These are phyloP conservation scores for Arnoldichthys spilopterus DNA, from an alignment of 2,797 vertebrate genomes.

Conservation along the genomic window DNA sequence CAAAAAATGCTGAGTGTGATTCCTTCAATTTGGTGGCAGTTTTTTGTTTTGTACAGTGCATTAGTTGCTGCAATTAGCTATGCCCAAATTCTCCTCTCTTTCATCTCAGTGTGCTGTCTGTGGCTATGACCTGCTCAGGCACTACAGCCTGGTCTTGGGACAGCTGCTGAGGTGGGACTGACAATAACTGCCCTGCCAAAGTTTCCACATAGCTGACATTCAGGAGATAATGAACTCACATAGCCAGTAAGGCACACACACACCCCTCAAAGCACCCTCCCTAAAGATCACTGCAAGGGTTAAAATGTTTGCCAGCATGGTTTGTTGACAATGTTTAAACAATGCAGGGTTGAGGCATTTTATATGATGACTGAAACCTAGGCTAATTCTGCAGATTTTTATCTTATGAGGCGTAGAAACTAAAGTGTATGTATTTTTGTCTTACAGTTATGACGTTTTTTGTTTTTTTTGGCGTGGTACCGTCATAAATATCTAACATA, in stretches of 20 bases:
- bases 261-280: slow-evolving; percentile 1
- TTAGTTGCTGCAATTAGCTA: not conserved
- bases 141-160: slow-evolving; percentile 24
- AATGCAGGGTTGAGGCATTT: not conserved
- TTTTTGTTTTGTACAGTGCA: not conserved
- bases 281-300: not conserved
- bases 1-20: slow-evolving; percentile 5
- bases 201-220: slow-evolving; percentile 77
- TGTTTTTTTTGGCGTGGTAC: not conserved
- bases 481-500: not conserved
- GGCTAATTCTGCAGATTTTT: not conserved
- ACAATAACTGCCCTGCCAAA: slow-evolving; percentile 61
- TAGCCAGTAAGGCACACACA: slow-evolving; percentile 48
- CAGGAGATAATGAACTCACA: slow-evolving; percentile 77
- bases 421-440: not conserved
- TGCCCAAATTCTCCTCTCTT: slow-evolving; percentile 8
- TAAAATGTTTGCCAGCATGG: not conserved
- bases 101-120: slow-evolving; percentile 11
- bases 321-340: not conserved
- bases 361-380: not conserved
- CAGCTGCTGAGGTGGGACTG: slow-evolving; percentile 59
- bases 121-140: not conserved
- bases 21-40: not conserved
- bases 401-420: not conserved
- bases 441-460: not conserved